phyloP scores from a whole-genome alignment of 1,140 invertebrate species.

The Doryteuthis pealeii region DNA sequence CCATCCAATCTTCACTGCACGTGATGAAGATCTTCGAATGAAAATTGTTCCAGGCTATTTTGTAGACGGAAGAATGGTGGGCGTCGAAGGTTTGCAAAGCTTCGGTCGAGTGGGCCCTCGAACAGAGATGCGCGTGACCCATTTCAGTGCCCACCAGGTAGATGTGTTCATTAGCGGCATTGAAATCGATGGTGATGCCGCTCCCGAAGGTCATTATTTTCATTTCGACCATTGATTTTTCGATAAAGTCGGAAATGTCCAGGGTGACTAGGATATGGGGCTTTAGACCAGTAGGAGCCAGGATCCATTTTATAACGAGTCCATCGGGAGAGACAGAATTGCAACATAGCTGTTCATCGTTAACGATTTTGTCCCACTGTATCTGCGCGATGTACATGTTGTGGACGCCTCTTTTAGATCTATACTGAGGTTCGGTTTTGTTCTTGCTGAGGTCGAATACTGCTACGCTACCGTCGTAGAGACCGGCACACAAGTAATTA shows the following conservation, averaged over 20 bases:
- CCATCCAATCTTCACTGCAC: neutral
- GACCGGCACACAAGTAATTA: neutral
- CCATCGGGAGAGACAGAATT: neutral
- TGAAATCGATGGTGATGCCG: neutral
- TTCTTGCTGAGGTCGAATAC: neutral
- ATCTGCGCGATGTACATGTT: neutral
- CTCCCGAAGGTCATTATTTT: neutral
- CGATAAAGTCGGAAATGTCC: neutral
- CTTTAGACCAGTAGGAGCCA: neutral
- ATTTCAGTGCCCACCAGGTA: neutral
- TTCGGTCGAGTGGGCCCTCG: neutral
- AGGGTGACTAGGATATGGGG: neutral
- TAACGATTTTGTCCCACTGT: neutral
- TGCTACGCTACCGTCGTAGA: neutral
- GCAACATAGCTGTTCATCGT: neutral
- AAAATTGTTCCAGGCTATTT: neutral
- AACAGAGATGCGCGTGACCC: neutral
- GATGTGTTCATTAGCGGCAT: neutral
- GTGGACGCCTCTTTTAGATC: neutral
- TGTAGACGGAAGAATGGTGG: neutral
- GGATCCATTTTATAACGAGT: neutral
- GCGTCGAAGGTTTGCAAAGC: neutral
- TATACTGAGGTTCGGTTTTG: neutral
- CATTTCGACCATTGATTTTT: neutral
- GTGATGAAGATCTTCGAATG: neutral